Percentiles rank a stretch among this genome's conserved stretches.
phyloP scores from a whole-genome alignment of 2,888 invertebrate species.

The Arctia plantaginis region DNA sequence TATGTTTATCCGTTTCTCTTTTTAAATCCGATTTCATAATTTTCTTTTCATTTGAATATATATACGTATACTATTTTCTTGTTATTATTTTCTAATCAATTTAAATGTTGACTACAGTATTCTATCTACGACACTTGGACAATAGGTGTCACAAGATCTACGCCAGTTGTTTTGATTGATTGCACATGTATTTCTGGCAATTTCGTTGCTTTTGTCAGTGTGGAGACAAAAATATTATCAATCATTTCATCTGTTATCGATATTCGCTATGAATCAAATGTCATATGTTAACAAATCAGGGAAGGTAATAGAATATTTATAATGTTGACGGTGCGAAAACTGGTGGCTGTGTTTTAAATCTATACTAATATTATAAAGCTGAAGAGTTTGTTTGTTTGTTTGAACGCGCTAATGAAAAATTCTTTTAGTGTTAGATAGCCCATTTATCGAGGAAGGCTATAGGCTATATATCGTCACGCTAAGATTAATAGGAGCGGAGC shows the following conservation, averaged over 20 bases:
- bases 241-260: not conserved
- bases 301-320: not conserved
- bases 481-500: no score
- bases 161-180: slow-evolving; percentile 1
- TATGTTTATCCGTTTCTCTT: no score
- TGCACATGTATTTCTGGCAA: not conserved
- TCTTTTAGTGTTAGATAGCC: no score
- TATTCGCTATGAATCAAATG: not conserved
- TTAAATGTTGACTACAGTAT: not conserved
- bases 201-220: not conserved
- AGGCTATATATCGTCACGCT: no score
- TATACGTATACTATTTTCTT: not conserved
- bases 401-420: no score
- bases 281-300: not conserved
- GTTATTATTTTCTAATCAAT: not conserved
- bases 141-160: not conserved
- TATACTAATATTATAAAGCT: no score
- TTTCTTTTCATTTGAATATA: no score
- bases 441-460: no score
- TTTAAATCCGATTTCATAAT: no score
- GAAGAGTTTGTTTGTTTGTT: no score
- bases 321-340: not conserved
- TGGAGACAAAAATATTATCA: not conserved
- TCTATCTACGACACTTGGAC: not conserved
- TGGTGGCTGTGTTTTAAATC: not conserved